Conservation (phyloP, 2,113 vertebrate genomes). For the Tetrax tetrax region DNA sequence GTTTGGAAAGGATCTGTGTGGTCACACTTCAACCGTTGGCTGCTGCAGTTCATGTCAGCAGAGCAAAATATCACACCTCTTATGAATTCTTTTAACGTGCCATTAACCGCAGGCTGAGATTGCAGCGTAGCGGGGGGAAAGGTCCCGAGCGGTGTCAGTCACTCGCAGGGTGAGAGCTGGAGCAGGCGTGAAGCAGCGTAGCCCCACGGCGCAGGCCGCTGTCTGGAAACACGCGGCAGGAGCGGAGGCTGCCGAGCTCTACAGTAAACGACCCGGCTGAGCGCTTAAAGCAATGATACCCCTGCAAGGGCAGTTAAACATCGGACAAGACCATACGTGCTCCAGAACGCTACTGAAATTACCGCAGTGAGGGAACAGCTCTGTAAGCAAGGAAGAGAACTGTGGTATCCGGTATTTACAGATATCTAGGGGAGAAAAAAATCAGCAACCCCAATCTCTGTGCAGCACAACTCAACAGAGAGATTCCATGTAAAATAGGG, state of each 20-base stretch:
- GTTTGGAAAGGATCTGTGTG: conserved; percentile 24
- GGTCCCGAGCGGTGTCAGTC: background rate
- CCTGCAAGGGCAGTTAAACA: background rate
- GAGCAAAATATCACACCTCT: conserved; percentile 7
- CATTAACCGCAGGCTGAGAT: background rate
- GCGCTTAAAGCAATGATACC: background rate
- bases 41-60: conserved; percentile 33
- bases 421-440: too few species aligned
- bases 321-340: background rate
- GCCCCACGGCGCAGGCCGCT: accelerated
- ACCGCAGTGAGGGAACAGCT: background rate
- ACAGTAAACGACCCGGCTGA: background rate
- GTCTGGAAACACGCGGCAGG: background rate
- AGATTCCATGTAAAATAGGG: background rate
- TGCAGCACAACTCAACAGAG: background rate
- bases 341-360: background rate
- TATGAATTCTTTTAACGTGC: background rate
- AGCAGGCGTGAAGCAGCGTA: background rate
- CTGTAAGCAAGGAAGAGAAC: background rate
- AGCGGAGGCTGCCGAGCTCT: background rate
- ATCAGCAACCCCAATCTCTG: background rate
- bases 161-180: background rate
- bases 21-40: conserved; percentile 56
- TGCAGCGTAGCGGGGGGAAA: background rate
- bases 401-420: background rate